Conservation (phyloP, 1,140 invertebrate genomes). For the Belonocnema kinseyi region DNA sequence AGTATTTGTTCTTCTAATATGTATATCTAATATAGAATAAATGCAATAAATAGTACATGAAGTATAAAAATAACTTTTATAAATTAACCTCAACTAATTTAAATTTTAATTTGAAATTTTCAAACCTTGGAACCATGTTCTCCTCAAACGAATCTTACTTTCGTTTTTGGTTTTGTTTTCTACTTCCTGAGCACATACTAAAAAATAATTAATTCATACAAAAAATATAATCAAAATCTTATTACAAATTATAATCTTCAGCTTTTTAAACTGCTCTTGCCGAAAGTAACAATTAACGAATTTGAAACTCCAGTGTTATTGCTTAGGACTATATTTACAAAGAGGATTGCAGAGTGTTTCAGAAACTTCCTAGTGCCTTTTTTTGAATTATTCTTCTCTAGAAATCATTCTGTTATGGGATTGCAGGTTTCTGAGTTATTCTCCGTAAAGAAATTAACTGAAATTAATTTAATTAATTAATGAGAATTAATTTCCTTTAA, state of each 20-base stretch:
- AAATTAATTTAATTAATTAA: not conserved
- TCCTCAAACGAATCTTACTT: too few species aligned
- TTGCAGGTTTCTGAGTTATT: conserved; percentile 16
- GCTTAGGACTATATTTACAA: too few species aligned
- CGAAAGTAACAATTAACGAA: conserved; percentile 30
- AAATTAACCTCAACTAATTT: too few species aligned
- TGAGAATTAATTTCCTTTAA: not conserved
- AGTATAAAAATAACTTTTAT: too few species aligned
- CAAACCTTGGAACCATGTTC: too few species aligned
- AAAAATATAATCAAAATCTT: not conserved
- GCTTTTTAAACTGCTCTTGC: not conserved
- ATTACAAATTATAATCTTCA: conserved; percentile 2
- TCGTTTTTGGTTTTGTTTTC: not conserved
- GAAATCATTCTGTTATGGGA: not conserved
- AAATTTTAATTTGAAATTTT: too few species aligned
- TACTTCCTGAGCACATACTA: not conserved
- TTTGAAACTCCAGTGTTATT: conserved; percentile 11
- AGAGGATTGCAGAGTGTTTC: not conserved
- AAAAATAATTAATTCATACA: not conserved
- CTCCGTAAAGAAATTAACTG: not conserved
- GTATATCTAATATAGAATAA: too few species aligned
- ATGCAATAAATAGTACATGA: too few species aligned
- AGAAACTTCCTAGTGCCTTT: not conserved
- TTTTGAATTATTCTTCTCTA: conserved; percentile 4
- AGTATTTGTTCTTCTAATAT: too few species aligned